Base-by-base conservation (phyloP, 1,140 invertebrate species). In the Lepidurus arcticus region DNA sequence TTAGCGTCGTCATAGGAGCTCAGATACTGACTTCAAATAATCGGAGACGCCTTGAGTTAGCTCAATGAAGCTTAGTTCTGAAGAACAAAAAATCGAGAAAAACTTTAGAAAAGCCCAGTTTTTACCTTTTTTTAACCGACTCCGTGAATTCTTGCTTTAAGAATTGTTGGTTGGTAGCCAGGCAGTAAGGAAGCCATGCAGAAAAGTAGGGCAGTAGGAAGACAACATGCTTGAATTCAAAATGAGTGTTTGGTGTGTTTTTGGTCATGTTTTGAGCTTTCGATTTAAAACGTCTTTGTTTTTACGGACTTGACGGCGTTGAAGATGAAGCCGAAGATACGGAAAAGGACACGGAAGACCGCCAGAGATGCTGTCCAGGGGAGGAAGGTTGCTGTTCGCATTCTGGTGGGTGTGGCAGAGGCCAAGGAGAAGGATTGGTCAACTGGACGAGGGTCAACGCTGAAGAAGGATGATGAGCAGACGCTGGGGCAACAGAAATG, bases 281-380 rank as follows among this genome's bases (percentile, higher is more conserved):
- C 53, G 53, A n/a, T 65, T 65, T 65, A n/a, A 21, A 65, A 65
- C 9, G 53, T 65, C 6, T 65, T 7, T 65, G 6, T 10, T 13
- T 65, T 21, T 65, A 65, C 53, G 53, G 53, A 65, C 53, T 65
- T 65, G 53, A 65, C 53, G 53, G 53, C 53, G 53, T 13, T 65
- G 53, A 65, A 65, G 53, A 65, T 21, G 53, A 65, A 7, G 53
- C 53, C 21, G 53, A 65, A 65, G 53, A 65, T 7, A 65, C 53
- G 21, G 53, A 65, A 65, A 65, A 65, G 53, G 53, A 65, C 16
- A 65, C 53, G 53, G 53, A 65, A 65, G 53, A 65, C 21, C 53
- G 53, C 53, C 53, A 65, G n/a, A 21, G 21, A 65, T 65, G 53
- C 53, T 21, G 53, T 65, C 53, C 53, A 21, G 53, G 53, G 53